phyloP scores from a whole-genome alignment of 1,140 invertebrate species.

The Glomeris maerens region DNA sequence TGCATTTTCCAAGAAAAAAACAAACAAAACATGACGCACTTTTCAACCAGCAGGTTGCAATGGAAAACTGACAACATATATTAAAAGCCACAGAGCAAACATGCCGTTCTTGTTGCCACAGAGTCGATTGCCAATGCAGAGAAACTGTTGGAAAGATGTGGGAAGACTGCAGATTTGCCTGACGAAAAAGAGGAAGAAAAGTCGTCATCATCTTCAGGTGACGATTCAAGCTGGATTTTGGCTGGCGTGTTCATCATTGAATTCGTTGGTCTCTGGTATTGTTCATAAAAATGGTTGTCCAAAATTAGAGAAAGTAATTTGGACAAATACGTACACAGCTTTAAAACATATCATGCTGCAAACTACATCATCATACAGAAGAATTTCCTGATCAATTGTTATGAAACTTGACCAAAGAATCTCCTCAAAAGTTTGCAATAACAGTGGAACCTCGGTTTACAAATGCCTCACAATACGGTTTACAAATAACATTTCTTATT shows the following conservation, averaged over 20 bases:
- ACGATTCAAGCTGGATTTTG: background rate
- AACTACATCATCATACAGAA: too few species aligned
- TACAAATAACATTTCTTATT: too few species aligned
- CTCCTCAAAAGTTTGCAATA: too few species aligned
- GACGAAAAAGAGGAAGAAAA: background rate
- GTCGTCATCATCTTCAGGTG: background rate
- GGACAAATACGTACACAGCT: too few species aligned
- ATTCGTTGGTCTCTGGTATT: too few species aligned
- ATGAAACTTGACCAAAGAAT: too few species aligned
- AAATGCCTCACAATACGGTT: too few species aligned
- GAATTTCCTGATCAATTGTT: too few species aligned
- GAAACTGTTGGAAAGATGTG: background rate
- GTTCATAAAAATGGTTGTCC: too few species aligned
- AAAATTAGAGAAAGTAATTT: too few species aligned
- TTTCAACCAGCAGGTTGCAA: background rate
- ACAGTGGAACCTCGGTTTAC: too few species aligned
- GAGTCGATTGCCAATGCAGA: constrained; percentile 7
- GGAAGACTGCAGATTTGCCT: background rate
- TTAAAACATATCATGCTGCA: too few species aligned
- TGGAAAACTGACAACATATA: background rate
- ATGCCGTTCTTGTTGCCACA: background rate
- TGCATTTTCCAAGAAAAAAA: background rate
- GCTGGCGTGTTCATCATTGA: background rate
- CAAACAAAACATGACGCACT: background rate
- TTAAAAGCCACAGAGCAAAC: background rate